Base-by-base conservation (phyloP, 2,797 vertebrate genomes). In the Cottoperca gobio region DNA sequence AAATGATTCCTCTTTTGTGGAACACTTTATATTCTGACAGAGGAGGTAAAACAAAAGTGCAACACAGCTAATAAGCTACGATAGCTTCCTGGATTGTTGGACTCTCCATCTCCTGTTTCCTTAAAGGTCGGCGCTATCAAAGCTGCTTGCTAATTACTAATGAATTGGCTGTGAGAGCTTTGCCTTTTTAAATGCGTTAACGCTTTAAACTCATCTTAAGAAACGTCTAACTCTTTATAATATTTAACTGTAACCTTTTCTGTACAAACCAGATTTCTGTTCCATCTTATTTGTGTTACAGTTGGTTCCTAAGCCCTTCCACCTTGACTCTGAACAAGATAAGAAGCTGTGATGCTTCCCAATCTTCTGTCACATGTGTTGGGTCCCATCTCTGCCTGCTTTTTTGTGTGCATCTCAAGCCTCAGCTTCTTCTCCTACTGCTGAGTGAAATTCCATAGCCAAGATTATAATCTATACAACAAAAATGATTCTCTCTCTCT, bases 401-500 rank as follows among this genome's bases (percentile, higher is more conserved):
- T 50, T 59, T 62, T 55, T 76, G 66, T 49, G 45, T 61, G 33
- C 49, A 50, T 59, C 72, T 84, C 37, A 70, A 61, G 43, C 69
- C 55, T 64, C 31, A 12, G 49, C 37, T 62, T 63, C 53, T 58
- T 74, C 48, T 76, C 6, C 49, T 3, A 10, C 43, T 21, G n/a
- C 63, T 76, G 68, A 82, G 75, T 76, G 67, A 77, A 87, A 89
- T 89, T 90, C 78, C 73, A 85, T 69, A 84, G 57, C 82, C 8
- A 13, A 82, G 78, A 84, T 89, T 85, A 87, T 82, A 84, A 90
- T 87, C 82, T 83, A 62, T 89, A 85, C 63, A 70, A 79, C 62
- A 80, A 81, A 77, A 78, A 83, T 71, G 70, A 71, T 76, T 89
- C 89, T 72, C 21, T 54, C 8, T 39, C 26, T 39, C 26, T 60